A percentile compares a stretch with the other conserved stretches of the same genome.
These are phyloP conservation scores for Hephaestus fuliginosus DNA, from an alignment of 2,797 vertebrate genomes.

Conservation along the genomic window DNA sequence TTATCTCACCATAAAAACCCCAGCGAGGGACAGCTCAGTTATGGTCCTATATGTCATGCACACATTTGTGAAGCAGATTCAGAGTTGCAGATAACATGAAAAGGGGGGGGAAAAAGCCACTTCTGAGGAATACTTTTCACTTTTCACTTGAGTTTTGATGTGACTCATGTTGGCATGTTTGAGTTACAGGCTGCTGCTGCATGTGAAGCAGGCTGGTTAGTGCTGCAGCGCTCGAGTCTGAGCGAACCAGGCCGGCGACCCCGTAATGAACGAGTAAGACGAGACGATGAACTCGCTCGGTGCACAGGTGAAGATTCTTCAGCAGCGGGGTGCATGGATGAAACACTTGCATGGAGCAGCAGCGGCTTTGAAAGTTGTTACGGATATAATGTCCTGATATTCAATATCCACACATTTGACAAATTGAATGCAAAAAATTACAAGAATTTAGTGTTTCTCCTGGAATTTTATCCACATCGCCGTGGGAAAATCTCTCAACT, in stretches of 20 bases:
- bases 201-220: conserved; percentile 1
- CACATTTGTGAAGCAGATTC: conserved; percentile 64
- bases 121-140: conserved; percentile 51
- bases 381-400: conserved; percentile 43
- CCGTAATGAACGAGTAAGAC: conserved; percentile 31
- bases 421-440: conserved; percentile 30
- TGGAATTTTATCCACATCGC: conserved; percentile 2
- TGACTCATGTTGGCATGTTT: conserved; percentile 30
- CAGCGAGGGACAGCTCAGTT: conserved; percentile 35
- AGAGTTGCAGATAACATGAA: conserved; percentile 41
- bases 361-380: conserved; percentile 52
- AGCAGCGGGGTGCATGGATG: conserved; percentile 60
- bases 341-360: conserved; percentile 51
- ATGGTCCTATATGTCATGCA: conserved; percentile 46
- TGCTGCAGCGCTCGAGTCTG: neutral
- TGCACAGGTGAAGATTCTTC: conserved; percentile 67
- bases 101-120: conserved; percentile 31
- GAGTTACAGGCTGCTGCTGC: conserved; percentile 23
- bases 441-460: conserved; percentile 35
- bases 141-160: conserved; percentile 39
- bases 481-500: conserved; percentile 14
- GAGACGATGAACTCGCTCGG: conserved; percentile 52
- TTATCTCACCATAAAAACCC: conserved; percentile 71
- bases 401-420: conserved; percentile 44
- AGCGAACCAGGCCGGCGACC: neutral